Evolutionary conservation across 2,888 invertebrate genomes (phyloP).

Genomic region (Gastrophysa polygoni): DNA sequence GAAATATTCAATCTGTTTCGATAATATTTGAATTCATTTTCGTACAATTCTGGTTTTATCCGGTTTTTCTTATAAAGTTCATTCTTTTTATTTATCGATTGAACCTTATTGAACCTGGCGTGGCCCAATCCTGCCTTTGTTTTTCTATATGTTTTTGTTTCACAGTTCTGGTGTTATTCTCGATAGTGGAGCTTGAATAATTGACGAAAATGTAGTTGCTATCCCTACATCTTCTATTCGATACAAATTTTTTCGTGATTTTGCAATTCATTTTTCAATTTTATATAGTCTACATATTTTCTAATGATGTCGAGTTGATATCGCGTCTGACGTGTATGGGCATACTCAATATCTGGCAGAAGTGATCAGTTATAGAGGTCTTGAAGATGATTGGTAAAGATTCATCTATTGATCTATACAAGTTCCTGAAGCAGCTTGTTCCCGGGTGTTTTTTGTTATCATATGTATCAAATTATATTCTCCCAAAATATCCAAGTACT

Average conservation of each 20-base stretch:
- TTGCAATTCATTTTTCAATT: too few species aligned
- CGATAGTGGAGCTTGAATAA: not conserved
- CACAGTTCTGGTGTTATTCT: too few species aligned
- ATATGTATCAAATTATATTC: not conserved
- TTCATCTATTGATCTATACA: not conserved
- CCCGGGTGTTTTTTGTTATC: not conserved
- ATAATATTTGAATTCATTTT: too few species aligned
- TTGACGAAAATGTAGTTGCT: not conserved
- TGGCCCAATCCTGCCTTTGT: not conserved
- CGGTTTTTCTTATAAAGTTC: too few species aligned
- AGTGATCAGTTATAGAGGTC: constrained; percentile 1
- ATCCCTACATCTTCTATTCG: not conserved
- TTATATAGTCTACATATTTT: constrained; percentile 4
- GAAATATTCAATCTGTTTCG: too few species aligned
- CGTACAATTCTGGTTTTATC: too few species aligned
- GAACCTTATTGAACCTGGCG: too few species aligned
- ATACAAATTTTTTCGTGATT: too few species aligned
- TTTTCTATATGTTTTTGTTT: too few species aligned
- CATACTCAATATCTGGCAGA: too few species aligned
- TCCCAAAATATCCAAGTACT: constrained; percentile 1
- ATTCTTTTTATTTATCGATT: constrained; percentile 1
- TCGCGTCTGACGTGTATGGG: too few species aligned
- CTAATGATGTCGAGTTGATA: not conserved
- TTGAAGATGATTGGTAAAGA: constrained; percentile 5
- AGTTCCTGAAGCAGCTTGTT: constrained; percentile 1